Base-by-base conservation (phyloP, 2,888 invertebrate species). In the Phasia obesa region DNA sequence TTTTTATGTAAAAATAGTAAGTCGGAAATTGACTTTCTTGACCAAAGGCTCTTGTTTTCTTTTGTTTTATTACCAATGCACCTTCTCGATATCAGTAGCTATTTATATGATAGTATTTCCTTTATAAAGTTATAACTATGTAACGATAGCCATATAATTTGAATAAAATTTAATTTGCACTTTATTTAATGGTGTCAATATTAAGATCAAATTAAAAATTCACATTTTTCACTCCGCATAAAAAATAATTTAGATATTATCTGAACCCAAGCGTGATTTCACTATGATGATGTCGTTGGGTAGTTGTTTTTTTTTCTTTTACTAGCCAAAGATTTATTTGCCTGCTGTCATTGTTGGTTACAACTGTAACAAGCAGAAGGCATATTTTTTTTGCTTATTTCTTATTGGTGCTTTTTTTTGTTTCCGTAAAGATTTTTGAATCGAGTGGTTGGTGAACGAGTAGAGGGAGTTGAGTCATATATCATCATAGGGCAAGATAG, bases 241-340 rank as follows among this genome's bases (percentile, higher is more conserved):
- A 44, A 5, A 75, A 65, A 65, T 47, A 49, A 65, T 64, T 53
- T 23, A 53, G 21, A 73, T 73, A 42, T 62, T 62, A 44, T 21
- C 17, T 25, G 4, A 25, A 17, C 38, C 42, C 44, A 64, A 55
- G 44, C 55, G 44, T 64, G 64, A 74, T 75, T 59, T 67, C 67
- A 59, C 60, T 69, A 65, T 67, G 65, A 64, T 64, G 55, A 65
- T 67, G 49, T 59, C 67, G 44, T 70, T 64, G 25, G 23, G 17
- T n/a, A 55, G 17, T 6, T 38, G n/a, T 55, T 44, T 23, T 15
- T 7, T 23, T 44, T 51, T 5, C n/a, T 80, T 47, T 51, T 53
- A 53, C 49, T 44, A 59, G 17, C 64, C 64, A 57, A 81, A 70
- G 81, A 81, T 81, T 81, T 81, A 81, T 75, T 64, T 70, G 62